phyloP scores from a whole-genome alignment of 2,113 vertebrate genomes.

The Hydrolagus affinis region DNA sequence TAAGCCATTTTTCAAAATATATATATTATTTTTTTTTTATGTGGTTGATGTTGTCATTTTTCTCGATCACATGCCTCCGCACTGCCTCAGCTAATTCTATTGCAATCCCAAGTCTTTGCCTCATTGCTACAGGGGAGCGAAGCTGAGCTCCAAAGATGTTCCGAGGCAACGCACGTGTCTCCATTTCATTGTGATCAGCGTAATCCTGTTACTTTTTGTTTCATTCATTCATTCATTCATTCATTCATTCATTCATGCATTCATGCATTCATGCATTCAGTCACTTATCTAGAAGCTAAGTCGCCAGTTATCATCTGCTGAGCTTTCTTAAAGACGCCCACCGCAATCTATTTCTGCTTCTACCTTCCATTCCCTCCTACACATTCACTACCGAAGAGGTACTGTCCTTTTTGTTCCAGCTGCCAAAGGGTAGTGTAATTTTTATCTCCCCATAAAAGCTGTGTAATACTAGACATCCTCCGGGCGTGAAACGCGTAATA shows the following conservation, averaged over 20 bases:
- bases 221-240: neutral
- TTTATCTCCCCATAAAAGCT: no score
- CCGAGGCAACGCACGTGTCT: slow-evolving; percentile 27
- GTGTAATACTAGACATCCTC: no score
- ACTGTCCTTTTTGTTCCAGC: neutral
- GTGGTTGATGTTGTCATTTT: neutral
- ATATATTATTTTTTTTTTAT: no score
- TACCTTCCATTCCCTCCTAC: neutral
- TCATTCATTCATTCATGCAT: no score
- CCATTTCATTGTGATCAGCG: slow-evolving; percentile 24
- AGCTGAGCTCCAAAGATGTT: no score
- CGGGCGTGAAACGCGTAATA: no score
- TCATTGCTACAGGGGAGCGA: neutral
- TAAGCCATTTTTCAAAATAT: neutral
- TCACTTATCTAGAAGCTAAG: no score
- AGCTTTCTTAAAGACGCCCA: no score
- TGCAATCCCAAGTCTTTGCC: neutral
- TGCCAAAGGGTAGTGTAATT: neutral
- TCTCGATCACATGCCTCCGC: neutral
- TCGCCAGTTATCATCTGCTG: no score
- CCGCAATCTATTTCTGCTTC: no score
- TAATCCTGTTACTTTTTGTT: slow-evolving; percentile 24
- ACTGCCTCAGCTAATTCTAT: neutral
- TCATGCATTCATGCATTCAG: no score
- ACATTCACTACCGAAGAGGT: neutral